Base-by-base conservation (phyloP, 2,888 invertebrate species). In the Carabus problematicus region DNA sequence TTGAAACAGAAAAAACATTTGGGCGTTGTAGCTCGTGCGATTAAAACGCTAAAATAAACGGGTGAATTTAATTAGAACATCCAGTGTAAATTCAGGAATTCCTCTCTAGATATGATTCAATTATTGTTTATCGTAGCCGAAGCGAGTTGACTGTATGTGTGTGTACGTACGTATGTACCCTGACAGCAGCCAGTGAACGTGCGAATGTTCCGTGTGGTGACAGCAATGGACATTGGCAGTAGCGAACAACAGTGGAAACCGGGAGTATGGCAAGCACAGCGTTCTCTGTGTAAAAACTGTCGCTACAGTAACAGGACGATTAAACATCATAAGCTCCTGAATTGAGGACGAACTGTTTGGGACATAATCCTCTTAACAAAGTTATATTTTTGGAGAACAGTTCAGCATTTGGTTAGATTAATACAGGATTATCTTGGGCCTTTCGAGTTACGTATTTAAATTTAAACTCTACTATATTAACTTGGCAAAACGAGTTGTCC, bases 1-100 rank as follows among this genome's bases (percentile, higher is more conserved):
- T 47, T 52, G 67, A 67, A 60, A 67, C 67, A 67, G 60, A 67
- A 67, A n/a, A 67, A 67, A 67, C 67, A 67, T 60, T 60, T 67
- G 56, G 12, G 49, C 52, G 42, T 66, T 66, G 56, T 55, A 56
- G 64, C 29, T 18, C 6, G 41, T 12, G 59, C 47, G 66, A 67
- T 67, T 67, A 67, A 58, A 67, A 67, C 66, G 59, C 47, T 49
- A 59, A 67, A 58, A 67, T 59, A 67, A 66, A 67, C 66, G 66
- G 40, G 40, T 18, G 54, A 67, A 67, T 59, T 67, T 67, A 67
- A 67, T 67, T 67, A 67, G 67, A 67, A 67, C 60, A 67, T 67
- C 67, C 67, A 54, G 52, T 67, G 67, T 67, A 67, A 67, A 67
- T 67, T 67, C 60, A 19, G 18, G 54, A 67, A 67, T 59, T 52